Evolutionary conservation across 1,140 invertebrate genomes (phyloP).

Genomic region (Homarus americanus): DNA sequence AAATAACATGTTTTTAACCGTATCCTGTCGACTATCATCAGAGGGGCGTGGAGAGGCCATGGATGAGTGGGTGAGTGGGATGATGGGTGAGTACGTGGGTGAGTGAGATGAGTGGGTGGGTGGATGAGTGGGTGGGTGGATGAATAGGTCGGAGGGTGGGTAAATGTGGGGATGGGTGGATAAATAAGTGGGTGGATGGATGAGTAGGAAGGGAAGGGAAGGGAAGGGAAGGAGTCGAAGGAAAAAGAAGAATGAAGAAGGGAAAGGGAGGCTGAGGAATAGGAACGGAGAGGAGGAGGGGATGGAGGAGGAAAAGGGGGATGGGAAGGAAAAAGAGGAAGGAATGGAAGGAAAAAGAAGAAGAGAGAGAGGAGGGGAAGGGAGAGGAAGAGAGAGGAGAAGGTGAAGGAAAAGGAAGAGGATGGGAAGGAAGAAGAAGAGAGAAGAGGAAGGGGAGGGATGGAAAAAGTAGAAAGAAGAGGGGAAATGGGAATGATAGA

Average conservation of each 20-base stretch:
- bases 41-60: neutral
- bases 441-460: no score
- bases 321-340: neutral
- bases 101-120: neutral
- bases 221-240: neutral
- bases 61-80: neutral
- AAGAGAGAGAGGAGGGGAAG: neutral
- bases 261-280: neutral
- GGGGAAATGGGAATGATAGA: no score
- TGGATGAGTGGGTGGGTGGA: no score
- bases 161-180: no score
- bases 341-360: neutral
- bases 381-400: no score
- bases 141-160: no score
- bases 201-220: neutral
- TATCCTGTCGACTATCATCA: no score
- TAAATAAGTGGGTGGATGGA: neutral
- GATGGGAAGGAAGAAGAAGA: no score
- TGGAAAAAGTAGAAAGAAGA: no score
- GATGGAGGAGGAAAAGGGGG: neutral
- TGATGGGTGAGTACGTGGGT: neutral
- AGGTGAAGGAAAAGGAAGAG: no score
- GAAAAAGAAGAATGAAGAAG: neutral
- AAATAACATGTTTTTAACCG: no score
- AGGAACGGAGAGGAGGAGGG: neutral